Evolutionary conservation across 2,888 invertebrate species (phyloP).

Genomic region (Pachliopta kotzebuea): DNA sequence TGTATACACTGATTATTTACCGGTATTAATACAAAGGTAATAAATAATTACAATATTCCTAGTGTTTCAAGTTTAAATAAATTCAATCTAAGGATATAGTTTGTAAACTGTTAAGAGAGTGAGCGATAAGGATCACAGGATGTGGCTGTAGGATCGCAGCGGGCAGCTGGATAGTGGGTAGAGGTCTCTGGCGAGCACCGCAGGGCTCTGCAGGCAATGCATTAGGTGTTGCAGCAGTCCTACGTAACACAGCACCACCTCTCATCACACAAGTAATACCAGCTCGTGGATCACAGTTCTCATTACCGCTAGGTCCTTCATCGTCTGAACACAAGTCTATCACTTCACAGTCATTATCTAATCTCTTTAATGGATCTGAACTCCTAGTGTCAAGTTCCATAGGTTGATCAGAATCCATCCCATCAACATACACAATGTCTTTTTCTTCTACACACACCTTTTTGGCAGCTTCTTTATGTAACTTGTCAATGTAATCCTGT

Average conservation of each 20-base stretch:
- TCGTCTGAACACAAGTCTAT: slow-evolving; percentile 87
- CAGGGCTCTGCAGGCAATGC: slow-evolving; percentile 66
- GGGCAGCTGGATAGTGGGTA: slow-evolving; percentile 39
- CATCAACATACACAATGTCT: slow-evolving; percentile 71
- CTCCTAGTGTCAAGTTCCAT: slow-evolving; percentile 48
- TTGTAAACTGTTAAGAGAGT: slow-evolving; percentile 70
- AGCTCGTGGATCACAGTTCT: slow-evolving; percentile 69
- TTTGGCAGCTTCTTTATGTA: slow-evolving; percentile 51
- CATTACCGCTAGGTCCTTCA: slow-evolving; percentile 69
- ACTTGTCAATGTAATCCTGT: slow-evolving; percentile 60
- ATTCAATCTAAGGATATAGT: slow-evolving; percentile 74
- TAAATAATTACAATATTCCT: slow-evolving; percentile 65
- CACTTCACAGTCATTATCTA: slow-evolving; percentile 74
- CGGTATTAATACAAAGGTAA: slow-evolving; percentile 59
- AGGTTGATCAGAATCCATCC: slow-evolving; percentile 53
- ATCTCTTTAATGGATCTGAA: slow-evolving; percentile 58
- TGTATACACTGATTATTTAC: slow-evolving; percentile 34
- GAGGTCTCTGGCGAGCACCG: slow-evolving; percentile 65
- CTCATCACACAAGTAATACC: slow-evolving; percentile 67
- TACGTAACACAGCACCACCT: slow-evolving; percentile 61
- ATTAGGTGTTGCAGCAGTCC: slow-evolving; percentile 66
- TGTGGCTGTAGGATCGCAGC: slow-evolving; percentile 66
- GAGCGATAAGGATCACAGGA: slow-evolving; percentile 69
- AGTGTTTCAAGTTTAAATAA: slow-evolving; percentile 52
- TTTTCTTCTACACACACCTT: slow-evolving; percentile 50